Conservation (phyloP, 2,113 vertebrate genomes). For the Alexandromys fortis region DNA sequence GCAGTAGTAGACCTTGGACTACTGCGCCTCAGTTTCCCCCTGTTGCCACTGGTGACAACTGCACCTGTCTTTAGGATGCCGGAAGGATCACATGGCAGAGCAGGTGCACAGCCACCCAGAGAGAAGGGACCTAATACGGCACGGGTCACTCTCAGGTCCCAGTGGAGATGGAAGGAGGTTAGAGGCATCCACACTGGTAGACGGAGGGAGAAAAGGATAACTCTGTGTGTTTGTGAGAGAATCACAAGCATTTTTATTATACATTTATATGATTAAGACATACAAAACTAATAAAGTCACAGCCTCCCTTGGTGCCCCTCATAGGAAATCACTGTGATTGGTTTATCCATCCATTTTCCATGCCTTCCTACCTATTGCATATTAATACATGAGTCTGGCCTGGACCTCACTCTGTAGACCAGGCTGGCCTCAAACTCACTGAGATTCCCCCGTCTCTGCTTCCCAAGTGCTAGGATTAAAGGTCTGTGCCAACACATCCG, state of each 20-base stretch:
- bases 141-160: background rate
- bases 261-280: background rate
- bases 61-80: background rate
- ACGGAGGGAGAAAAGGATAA: background rate
- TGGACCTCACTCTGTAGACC: background rate
- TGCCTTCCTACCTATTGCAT: background rate
- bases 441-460: background rate
- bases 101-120: background rate
- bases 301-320: background rate
- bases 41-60: accelerated
- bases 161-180: background rate
- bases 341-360: background rate
- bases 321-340: no score
- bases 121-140: background rate
- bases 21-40: background rate
- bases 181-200: background rate
- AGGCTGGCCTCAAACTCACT: background rate
- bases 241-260: background rate
- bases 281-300: background rate
- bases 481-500: background rate
- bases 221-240: background rate
- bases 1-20: background rate
- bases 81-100: accelerated
- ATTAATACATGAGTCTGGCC: background rate
- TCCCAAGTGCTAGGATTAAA: background rate